These are phyloP conservation scores for Leuciscus idus DNA, from an alignment of 2,113 vertebrate species.

Conservation along the genomic window DNA sequence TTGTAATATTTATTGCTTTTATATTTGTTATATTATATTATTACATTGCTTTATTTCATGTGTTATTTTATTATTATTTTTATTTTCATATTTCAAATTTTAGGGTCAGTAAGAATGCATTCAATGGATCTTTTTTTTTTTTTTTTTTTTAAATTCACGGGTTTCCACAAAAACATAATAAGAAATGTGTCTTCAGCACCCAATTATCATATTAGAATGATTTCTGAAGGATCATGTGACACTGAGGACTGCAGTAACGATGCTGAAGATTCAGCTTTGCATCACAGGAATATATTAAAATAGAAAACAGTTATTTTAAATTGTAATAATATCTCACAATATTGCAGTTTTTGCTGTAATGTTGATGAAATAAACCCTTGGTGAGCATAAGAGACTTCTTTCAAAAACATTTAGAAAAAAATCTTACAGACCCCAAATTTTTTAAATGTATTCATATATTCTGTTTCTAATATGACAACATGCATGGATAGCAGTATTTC, in stretches of 20 bases:
- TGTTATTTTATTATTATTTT: not conserved
- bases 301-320: not conserved
- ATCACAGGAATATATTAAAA: not conserved
- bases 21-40: not conserved
- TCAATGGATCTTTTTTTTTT: not conserved
- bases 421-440: not conserved
- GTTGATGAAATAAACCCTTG: not conserved
- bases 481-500: not conserved
- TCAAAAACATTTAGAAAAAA: no score
- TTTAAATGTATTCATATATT: no score
- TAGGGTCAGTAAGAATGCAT: no score
- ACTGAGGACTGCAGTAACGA: not conserved
- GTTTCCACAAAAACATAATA: not conserved
- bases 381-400: not conserved
- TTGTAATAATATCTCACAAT: not conserved
- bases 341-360: not conserved
- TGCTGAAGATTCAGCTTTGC: not conserved
- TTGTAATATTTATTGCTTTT: not conserved
- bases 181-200: not conserved
- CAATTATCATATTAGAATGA: not conserved
- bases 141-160: not conserved
- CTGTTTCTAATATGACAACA: no score
- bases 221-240: not conserved
- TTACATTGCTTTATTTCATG: not conserved
- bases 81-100: not conserved